A percentile compares a stretch with the other conserved stretches of the same genome.
Conservation (phyloP, 2,113 vertebrate genomes). For the Cairina moschata region DNA sequence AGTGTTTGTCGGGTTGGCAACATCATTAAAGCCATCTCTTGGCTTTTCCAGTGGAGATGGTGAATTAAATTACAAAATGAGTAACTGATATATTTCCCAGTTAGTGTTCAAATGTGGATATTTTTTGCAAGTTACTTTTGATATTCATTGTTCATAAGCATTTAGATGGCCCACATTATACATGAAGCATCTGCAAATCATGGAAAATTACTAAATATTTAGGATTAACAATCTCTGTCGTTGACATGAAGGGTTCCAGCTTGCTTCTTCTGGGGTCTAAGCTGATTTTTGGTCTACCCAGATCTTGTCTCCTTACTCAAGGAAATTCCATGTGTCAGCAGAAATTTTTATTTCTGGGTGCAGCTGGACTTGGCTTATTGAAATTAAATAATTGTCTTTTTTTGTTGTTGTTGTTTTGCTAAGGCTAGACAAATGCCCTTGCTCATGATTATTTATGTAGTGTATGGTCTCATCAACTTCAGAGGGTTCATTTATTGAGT, state of each 20-base stretch:
- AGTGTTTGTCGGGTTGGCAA: not conserved
- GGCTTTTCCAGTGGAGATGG: not conserved
- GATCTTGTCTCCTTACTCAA: not conserved
- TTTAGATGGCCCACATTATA: not conserved
- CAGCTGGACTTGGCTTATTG: not conserved
- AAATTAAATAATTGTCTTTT: not conserved
- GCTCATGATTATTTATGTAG: not conserved
- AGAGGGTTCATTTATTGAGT: not conserved
- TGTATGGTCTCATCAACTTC: not conserved
- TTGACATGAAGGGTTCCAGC: not conserved
- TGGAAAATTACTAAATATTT: not conserved
- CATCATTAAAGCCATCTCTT: not conserved
- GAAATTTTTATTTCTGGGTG: conserved; percentile 12
- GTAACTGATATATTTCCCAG: not conserved
- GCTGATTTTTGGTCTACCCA: not conserved
- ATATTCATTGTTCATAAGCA: not conserved
- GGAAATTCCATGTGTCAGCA: not conserved
- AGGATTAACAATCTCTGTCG: not conserved
- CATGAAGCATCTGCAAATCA: not conserved
- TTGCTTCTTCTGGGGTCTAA: not conserved
- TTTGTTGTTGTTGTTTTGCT: not conserved
- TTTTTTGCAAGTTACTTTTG: not conserved
- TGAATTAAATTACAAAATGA: not conserved
- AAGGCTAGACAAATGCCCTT: not conserved
- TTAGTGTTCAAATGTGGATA: not conserved